These are phyloP conservation scores for Pocillopora meandrina DNA, from an alignment of 92 coral and sea anemone genomes.

Conservation along the genomic window DNA sequence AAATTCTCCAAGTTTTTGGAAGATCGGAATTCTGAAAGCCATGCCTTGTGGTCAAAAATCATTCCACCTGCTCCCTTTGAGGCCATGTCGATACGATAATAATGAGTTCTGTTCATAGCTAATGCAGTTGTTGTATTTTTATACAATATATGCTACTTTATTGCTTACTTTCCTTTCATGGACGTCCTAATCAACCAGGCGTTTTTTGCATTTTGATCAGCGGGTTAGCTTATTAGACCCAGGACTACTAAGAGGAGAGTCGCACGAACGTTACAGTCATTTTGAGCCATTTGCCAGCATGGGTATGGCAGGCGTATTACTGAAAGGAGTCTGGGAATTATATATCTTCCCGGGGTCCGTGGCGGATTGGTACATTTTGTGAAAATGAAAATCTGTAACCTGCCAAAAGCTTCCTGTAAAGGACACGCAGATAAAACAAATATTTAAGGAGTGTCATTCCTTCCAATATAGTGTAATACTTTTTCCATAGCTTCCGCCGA, in stretches of 20 bases:
- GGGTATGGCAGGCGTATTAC: conserved; percentile 25
- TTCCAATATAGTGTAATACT: too few species aligned
- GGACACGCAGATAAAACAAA: not conserved
- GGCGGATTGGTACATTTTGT: conserved; percentile 56
- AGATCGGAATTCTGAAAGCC: conserved; percentile 65
- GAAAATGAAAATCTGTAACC: conserved; percentile 65
- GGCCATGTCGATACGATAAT: conserved; percentile 17
- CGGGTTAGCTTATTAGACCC: conserved; percentile 38
- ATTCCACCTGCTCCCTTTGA: not conserved
- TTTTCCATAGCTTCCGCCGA: too few species aligned
- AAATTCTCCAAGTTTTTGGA: conserved; percentile 39
- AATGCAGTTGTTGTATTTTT: not conserved
- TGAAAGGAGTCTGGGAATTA: conserved; percentile 60
- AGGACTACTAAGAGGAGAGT: conserved; percentile 66
- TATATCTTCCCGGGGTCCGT: conserved; percentile 59
- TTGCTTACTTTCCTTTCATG: too few species aligned
- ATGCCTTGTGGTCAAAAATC: conserved; percentile 51
- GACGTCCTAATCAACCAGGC: conserved; percentile 70
- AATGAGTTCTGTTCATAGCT: too few species aligned
- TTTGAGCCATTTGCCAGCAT: conserved; percentile 63
- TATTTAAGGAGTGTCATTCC: not conserved
- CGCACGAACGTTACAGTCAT: conserved; percentile 55
- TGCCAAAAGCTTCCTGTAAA: conserved; percentile 65
- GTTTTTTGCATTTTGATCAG: conserved; percentile 41
- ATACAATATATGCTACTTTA: not conserved